These are phyloP conservation scores for Aeoliscus strigatus DNA, from an alignment of 2,797 vertebrate genomes.

Conservation along the genomic window DNA sequence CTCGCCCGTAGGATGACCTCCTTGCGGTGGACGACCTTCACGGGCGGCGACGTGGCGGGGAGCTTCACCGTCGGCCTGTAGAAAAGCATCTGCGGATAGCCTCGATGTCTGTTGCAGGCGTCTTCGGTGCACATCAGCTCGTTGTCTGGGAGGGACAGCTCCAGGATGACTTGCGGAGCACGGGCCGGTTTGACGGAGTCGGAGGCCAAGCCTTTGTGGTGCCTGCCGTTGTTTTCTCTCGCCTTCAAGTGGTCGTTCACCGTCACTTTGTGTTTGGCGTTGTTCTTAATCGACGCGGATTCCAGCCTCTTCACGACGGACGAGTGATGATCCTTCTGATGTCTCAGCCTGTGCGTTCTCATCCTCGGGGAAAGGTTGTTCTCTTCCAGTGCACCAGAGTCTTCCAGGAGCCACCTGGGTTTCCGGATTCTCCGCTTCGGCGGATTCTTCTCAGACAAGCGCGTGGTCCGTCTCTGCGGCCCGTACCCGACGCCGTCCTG, in stretches of 20 bases:
- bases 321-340: constrained; percentile 31
- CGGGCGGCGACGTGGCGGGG: constrained; percentile 13
- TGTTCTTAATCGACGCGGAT: constrained; percentile 31
- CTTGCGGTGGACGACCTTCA: constrained; percentile 46
- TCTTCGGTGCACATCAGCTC: constrained; percentile 70
- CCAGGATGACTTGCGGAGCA: constrained; percentile 63
- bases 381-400: constrained; percentile 63
- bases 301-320: constrained; percentile 30
- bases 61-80: constrained; percentile 55
- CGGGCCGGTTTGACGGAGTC: constrained; percentile 15
- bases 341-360: constrained; percentile 57
- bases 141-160: constrained; percentile 77
- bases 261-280: constrained; percentile 41
- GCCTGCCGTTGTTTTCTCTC: constrained; percentile 30
- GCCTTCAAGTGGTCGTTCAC: constrained; percentile 21
- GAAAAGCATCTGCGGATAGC: constrained; percentile 55
- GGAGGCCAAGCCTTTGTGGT: constrained; percentile 32
- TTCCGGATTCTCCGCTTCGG: constrained; percentile 73
- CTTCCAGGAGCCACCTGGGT: constrained; percentile 76
- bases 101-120: constrained; percentile 44
- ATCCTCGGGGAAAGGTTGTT: constrained; percentile 45
- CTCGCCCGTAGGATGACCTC: constrained; percentile 59
- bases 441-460: constrained; percentile 65
- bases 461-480: constrained; percentile 62
- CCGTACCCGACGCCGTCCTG: constrained; percentile 51